These are phyloP conservation scores for Pachypanchax playfairii DNA, from an alignment of 2,113 vertebrate species.

Conservation along the genomic window DNA sequence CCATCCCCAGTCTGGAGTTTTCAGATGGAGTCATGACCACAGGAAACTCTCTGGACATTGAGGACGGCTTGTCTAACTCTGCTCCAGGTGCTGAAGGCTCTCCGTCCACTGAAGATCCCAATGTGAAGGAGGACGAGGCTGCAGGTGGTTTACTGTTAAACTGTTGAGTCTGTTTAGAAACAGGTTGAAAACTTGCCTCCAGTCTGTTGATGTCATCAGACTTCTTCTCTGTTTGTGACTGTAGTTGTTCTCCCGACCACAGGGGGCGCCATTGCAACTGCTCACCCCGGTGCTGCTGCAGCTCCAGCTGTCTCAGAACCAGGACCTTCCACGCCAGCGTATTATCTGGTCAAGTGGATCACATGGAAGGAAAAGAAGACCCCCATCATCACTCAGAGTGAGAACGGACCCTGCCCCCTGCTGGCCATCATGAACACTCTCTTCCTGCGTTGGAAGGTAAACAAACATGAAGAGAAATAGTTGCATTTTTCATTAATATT, in stretches of 20 bases:
- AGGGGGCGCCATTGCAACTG: constrained; percentile 31
- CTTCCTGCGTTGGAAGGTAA: constrained; percentile 92
- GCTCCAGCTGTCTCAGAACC: not conserved
- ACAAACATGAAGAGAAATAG: no score
- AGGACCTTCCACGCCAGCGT: constrained; percentile 62
- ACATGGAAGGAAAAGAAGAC: constrained; percentile 91
- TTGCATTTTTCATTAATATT: no score
- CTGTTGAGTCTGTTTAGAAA: not conserved
- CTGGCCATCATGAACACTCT: constrained; percentile 94
- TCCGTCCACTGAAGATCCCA: constrained; percentile 11
- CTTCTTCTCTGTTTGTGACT: not conserved
- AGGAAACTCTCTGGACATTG: constrained; percentile 58
- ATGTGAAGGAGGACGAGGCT: constrained; percentile 28
- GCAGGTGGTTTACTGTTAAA: constrained; percentile 15
- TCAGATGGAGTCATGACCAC: constrained; percentile 48
- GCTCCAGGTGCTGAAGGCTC: constrained; percentile 49
- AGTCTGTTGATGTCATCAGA: not conserved
- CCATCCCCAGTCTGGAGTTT: constrained; percentile 73
- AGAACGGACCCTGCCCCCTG: constrained; percentile 93
- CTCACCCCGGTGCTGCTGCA: not conserved
- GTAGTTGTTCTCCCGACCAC: constrained; percentile 18
- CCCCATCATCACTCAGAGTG: constrained; percentile 88
- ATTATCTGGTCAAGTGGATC: constrained; percentile 95
- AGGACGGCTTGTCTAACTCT: constrained; percentile 56
- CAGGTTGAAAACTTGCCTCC: not conserved